Evolutionary conservation across 2,797 vertebrate species (phyloP).

Genomic region (Melanotaenia boesemani): DNA sequence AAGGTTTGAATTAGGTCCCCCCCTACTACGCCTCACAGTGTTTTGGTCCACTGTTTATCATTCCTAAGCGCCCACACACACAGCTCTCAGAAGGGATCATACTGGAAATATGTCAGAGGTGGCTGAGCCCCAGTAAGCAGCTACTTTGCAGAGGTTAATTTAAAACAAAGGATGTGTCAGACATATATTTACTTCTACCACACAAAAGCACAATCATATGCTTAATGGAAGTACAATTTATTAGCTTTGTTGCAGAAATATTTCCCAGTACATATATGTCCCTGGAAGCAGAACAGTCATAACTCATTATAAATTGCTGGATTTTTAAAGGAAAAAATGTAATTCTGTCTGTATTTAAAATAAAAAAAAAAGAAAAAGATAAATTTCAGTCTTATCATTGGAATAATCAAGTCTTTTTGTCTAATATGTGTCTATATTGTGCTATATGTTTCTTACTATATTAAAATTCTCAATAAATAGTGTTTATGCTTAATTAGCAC

Average conservation of each 20-base stretch:
- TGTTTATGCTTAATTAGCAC: not conserved
- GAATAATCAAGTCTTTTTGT: no score
- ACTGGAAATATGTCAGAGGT: conserved; percentile 1
- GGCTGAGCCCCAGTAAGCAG: not conserved
- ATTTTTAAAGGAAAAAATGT: not conserved
- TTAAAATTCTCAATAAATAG: not conserved
- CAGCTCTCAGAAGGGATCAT: not conserved
- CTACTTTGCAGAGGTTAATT: not conserved
- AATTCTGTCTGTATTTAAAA: no score
- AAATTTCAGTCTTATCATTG: no score
- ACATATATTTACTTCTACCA: not conserved
- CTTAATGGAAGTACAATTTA: not conserved
- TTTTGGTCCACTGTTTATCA: not conserved
- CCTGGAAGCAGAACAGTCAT: not conserved
- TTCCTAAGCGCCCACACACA: conserved; percentile 6
- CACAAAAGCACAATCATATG: not conserved
- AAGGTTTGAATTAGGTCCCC: not conserved
- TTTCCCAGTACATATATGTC: not conserved
- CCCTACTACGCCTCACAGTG: not conserved
- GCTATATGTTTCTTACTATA: not conserved
- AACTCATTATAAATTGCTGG: not conserved
- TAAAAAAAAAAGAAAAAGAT: no score
- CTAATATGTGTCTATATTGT: no score
- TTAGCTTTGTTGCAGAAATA: not conserved
- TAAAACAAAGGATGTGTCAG: not conserved